Evolutionary conservation across 35 echinoderm and acorn worm genomes (phyloP).

Genomic region (Stichopus chloronotus): DNA sequence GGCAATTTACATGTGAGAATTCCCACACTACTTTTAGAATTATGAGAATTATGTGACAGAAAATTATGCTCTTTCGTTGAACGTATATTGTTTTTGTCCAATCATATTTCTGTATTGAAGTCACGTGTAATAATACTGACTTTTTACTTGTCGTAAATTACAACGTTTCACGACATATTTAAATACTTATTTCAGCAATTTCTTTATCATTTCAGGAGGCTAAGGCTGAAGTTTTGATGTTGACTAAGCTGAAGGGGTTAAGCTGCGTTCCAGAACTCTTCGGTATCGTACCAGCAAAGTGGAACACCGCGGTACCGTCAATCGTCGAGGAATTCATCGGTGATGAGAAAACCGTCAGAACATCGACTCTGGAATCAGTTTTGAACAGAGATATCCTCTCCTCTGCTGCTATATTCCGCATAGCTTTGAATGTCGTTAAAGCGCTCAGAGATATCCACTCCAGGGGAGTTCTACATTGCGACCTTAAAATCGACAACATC

Average conservation of each 20-base stretch:
- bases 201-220: not conserved
- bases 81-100: no score
- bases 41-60: no score
- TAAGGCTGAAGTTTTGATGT: not conserved
- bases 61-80: no score
- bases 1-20: no score
- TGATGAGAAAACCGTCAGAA: constrained; percentile 12
- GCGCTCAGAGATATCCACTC: not conserved
- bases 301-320: not conserved
- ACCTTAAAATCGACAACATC: constrained; percentile 18
- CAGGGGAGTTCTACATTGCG: not conserved
- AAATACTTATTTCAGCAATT: no score
- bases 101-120: no score
- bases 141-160: no score
- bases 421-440: not conserved
- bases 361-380: not conserved
- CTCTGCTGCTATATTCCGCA: not conserved
- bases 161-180: no score
- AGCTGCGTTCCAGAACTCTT: not conserved
- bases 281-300: not conserved
- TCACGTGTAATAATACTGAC: no score
- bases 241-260: not conserved
- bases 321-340: constrained; percentile 29
- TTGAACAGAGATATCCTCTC: not conserved
- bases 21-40: no score